A percentile compares a stretch with the other conserved stretches of the same genome.
phyloP scores from a whole-genome alignment of 1,140 invertebrate genomes.

The Drosophila sp. region DNA sequence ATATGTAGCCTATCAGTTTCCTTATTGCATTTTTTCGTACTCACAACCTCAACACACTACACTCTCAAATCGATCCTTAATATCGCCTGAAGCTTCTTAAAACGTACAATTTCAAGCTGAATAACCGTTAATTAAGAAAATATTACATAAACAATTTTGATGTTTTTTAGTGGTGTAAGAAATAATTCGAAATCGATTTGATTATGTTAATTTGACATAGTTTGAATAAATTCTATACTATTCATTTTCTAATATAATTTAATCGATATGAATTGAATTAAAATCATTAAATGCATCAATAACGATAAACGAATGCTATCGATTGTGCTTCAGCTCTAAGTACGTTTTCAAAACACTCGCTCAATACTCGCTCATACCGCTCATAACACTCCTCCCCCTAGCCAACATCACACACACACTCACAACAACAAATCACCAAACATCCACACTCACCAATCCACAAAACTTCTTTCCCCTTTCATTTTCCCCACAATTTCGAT shows the following conservation, averaged over 20 bases:
- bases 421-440: conserved; percentile 28
- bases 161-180: background rate
- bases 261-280: background rate
- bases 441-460: conserved; percentile 30
- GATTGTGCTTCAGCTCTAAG: conserved; percentile 31
- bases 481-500: conserved; percentile 31
- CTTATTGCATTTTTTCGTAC: conserved; percentile 53
- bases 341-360: conserved; percentile 55
- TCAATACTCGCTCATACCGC: conserved; percentile 79
- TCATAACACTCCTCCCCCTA: conserved; percentile 69
- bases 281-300: background rate
- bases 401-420: conserved; percentile 68
- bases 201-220: background rate
- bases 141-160: too few species aligned
- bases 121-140: conserved; percentile 21
- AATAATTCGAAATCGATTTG: conserved; percentile 1
- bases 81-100: conserved; percentile 22
- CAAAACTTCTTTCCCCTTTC: conserved; percentile 9
- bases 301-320: conserved; percentile 16
- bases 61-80: conserved; percentile 21
- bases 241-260: background rate
- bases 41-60: conserved; percentile 45
- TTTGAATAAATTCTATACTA: background rate
- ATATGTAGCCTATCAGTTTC: conserved; percentile 53
- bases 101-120: conserved; percentile 17